phyloP scores from a whole-genome alignment of 2,888 invertebrate species.

The Physocephala rufipes region DNA sequence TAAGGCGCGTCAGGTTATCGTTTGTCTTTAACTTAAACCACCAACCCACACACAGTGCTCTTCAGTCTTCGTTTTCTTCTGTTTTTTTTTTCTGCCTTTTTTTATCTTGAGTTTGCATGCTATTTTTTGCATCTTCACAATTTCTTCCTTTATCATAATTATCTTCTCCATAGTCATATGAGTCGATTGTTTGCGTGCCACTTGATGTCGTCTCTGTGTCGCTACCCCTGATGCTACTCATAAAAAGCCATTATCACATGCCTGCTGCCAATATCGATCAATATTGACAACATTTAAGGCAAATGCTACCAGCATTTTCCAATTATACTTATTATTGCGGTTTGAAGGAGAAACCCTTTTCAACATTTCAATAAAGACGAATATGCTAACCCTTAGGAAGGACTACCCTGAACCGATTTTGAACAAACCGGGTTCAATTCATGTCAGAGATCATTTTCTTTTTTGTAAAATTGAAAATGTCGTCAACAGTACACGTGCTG shows the following conservation, averaged over 20 bases:
- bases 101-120: slow-evolving; percentile 14
- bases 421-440: too few species aligned
- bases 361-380: too few species aligned
- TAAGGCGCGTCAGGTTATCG: not conserved
- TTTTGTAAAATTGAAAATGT: too few species aligned
- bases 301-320: not conserved
- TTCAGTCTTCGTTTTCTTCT: not conserved
- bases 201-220: not conserved
- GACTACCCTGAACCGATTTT: too few species aligned
- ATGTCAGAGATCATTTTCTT: too few species aligned
- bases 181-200: not conserved
- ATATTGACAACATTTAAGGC: not conserved
- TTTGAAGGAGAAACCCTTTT: too few species aligned
- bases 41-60: not conserved
- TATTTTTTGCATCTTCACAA: not conserved
- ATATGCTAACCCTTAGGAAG: too few species aligned
- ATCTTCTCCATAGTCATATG: not conserved
- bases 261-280: not conserved
- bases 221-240: not conserved
- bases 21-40: not conserved
- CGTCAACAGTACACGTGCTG: too few species aligned
- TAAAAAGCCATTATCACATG: not conserved
- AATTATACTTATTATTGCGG: too few species aligned
- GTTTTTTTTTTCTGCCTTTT: not conserved
- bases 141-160: not conserved